Evolutionary conservation across 2,113 vertebrate genomes (phyloP), one percentile per base, ranked within the genome.

Genomic region (Malurus elegans): DNA sequence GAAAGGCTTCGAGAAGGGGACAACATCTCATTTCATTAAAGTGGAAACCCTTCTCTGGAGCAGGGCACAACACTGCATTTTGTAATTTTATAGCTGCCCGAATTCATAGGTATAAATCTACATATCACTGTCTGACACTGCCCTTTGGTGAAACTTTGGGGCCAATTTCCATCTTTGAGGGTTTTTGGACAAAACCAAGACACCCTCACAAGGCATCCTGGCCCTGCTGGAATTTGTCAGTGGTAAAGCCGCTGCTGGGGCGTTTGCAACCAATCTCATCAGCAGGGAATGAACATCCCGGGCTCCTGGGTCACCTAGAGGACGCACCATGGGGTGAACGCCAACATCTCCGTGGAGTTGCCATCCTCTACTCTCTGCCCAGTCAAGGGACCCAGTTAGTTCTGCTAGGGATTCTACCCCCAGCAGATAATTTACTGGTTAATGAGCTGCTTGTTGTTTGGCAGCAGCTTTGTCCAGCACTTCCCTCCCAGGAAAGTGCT

Each of bases 301-400:
- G 5, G 34, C 57, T 56, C 38, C 36, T 69, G 42, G 28, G 7
- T 24, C 61, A 8, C 61, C 53, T 54, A 4, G 51, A 51, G 18
- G 26, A 45, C 36, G n/a, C 28, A 62, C 34, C 29, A 8, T 0
- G 0, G 10, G 17, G 3, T 69, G 42, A 66, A n/a, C 38, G 56
- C 53, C 29, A 38, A 1, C 31, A 32, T 40, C 42, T 66, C 64
- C 29, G 10, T 16, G 51, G 65, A 31, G 20, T 9, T 86, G 38
- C 23, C 34, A 36, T 57, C 32, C 23, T 56, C 56, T 51, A 0
- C 45, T 25, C 2, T 44, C 14, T 76, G n/a, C 44, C 44, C 44
- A 25, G 64, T 61, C 50, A 56, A 72, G 48, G 28, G 34, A 18
- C 11, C 34, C 57, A 58, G 28, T 18, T 60, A 40, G 10, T 36